Percentiles rank a stretch among this genome's conserved stretches.
Evolutionary conservation across 2,113 vertebrate species (phyloP).

Genomic region (Garra rufa): DNA sequence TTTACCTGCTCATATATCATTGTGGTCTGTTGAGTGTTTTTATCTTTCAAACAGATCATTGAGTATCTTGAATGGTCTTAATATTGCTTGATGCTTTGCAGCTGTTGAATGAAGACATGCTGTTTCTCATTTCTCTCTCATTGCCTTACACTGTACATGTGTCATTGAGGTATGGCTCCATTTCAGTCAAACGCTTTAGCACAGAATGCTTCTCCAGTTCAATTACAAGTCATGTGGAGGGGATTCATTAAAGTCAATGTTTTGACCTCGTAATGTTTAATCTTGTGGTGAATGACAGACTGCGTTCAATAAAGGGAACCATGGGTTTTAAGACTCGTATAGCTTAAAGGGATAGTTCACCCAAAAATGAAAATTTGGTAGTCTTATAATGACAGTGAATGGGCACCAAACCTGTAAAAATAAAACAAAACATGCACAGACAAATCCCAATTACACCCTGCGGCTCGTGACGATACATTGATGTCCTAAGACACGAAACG

Average conservation of each 20-base stretch:
- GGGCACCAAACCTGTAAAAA: too few relatives aligned
- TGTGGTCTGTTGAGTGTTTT: not conserved
- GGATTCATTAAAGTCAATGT: not conserved
- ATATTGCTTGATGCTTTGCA: not conserved
- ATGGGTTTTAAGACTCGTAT: too few relatives aligned
- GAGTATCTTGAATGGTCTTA: not conserved
- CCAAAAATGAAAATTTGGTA: too few relatives aligned
- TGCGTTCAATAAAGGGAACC: too few relatives aligned
- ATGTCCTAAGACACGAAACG: too few relatives aligned
- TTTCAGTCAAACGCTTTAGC: not conserved
- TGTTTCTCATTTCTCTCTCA: not conserved
- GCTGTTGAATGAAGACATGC: constrained; percentile 2
- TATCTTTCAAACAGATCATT: not conserved
- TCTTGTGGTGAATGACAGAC: not conserved
- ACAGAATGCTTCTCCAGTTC: not conserved
- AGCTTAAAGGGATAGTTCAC: too few relatives aligned
- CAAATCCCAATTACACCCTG: too few relatives aligned
- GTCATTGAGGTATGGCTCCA: not conserved
- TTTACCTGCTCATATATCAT: not conserved
- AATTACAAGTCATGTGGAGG: not conserved
- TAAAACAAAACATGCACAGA: too few relatives aligned
- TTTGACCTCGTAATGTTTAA: not conserved
- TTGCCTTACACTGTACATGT: not conserved
- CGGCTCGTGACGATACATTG: too few relatives aligned
- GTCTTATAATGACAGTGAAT: too few relatives aligned